Conservation (phyloP, 1,140 invertebrate species). For the Drosophila mayri region DNA sequence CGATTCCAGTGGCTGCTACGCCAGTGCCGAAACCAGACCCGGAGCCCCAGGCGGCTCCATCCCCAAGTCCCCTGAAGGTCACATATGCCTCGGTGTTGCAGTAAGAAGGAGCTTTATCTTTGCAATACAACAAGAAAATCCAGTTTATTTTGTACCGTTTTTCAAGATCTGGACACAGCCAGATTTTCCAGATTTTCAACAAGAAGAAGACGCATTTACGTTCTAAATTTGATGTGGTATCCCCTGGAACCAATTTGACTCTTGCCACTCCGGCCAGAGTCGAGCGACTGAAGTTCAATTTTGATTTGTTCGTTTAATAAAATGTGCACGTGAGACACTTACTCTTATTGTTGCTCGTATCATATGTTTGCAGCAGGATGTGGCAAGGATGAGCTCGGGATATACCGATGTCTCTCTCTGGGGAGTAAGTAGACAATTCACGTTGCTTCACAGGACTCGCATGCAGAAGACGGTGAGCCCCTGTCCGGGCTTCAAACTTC, state of each 20-base stretch:
- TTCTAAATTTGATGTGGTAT: not conserved
- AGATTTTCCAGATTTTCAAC: not conserved
- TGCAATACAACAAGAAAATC: not conserved
- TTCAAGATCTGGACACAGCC: not conserved
- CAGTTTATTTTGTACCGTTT: not conserved
- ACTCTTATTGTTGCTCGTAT: no score
- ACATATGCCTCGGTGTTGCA: slow-evolving; percentile 26
- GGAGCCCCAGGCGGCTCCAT: not conserved
- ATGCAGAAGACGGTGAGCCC: not conserved
- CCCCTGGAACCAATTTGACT: not conserved
- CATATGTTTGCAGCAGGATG: not conserved
- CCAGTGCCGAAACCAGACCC: no score
- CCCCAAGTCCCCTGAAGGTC: not conserved
- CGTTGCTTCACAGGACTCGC: not conserved
- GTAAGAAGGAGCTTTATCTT: not conserved
- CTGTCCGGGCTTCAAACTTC: not conserved
- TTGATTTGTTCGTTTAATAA: slow-evolving; percentile 1
- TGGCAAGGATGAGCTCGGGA: not conserved
- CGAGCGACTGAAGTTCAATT: not conserved
- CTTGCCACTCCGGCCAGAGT: not conserved
- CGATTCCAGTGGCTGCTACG: not conserved
- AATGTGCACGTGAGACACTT: slow-evolving; percentile 6
- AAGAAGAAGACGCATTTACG: not conserved
- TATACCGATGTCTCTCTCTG: not conserved
- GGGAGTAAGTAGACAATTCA: not conserved